phyloP scores from a whole-genome alignment of 2,888 invertebrate genomes.

The Limulus polyphemus region DNA sequence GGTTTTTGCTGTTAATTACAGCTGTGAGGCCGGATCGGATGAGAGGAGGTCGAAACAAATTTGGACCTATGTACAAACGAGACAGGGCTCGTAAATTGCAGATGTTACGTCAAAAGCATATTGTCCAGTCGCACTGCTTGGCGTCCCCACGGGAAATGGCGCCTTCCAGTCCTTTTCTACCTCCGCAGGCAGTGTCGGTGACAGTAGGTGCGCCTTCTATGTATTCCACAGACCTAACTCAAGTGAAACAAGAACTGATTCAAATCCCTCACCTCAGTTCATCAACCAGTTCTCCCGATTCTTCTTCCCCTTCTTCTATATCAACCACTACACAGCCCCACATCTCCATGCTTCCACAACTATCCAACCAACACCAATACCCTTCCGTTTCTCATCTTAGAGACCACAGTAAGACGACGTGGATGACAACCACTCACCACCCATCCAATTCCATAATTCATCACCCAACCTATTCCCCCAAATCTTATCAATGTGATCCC shows the following conservation, averaged over 20 bases:
- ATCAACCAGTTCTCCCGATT: slow-evolving; percentile 32
- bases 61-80: slow-evolving; percentile 99
- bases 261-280: slow-evolving; percentile 67
- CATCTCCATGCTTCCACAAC: slow-evolving; percentile 3
- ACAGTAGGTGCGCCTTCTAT: slow-evolving; percentile 6
- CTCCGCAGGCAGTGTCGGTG: slow-evolving; percentile 12
- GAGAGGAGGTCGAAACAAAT: slow-evolving; percentile 98
- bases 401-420: no score
- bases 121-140: slow-evolving; percentile 41
- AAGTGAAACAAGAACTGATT: slow-evolving; percentile 65
- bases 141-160: slow-evolving; percentile 12
- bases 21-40: slow-evolving; percentile 98
- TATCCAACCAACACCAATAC: not conserved
- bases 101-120: slow-evolving; percentile 79
- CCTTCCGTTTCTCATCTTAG: not conserved
- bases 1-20: slow-evolving; percentile 42
- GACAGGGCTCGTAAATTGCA: slow-evolving; percentile 95
- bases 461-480: no score
- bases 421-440: slow-evolving; percentile 45
- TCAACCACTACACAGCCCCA: slow-evolving; percentile 11
- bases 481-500: slow-evolving; percentile 28
- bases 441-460: no score
- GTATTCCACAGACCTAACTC: slow-evolving; percentile 3
- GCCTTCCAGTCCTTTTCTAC: slow-evolving; percentile 11
- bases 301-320: slow-evolving; percentile 27